Percentiles rank a stretch among this genome's conserved stretches.
Conservation (phyloP, 2,888 invertebrate species). For the Smittia aterrima region DNA sequence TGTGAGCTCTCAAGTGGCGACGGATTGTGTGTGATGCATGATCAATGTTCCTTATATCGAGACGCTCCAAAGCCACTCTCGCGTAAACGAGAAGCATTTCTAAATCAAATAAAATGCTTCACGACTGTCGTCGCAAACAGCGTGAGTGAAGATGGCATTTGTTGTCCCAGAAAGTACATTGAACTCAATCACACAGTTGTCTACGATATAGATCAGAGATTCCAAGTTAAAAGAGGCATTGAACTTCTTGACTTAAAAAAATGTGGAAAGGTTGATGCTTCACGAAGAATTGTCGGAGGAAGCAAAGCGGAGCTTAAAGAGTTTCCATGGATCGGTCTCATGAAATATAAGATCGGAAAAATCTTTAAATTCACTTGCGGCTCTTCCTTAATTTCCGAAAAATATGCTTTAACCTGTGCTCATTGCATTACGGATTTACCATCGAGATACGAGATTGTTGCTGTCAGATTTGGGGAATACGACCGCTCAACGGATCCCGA, state of each 20-base stretch:
- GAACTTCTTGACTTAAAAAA: slow-evolving; percentile 31
- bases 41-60: slow-evolving; percentile 8
- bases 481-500: slow-evolving; percentile 46
- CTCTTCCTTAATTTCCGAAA: slow-evolving; percentile 55
- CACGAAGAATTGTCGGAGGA: slow-evolving; percentile 54
- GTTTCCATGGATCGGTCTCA: slow-evolving; percentile 59
- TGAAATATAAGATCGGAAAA: slow-evolving; percentile 51
- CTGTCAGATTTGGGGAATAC: slow-evolving; percentile 58
- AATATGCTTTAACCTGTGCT: slow-evolving; percentile 58
- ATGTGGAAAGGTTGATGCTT: slow-evolving; percentile 52
- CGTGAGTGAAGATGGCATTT: slow-evolving; percentile 18
- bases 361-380: slow-evolving; percentile 50
- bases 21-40: neutral
- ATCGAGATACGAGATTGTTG: slow-evolving; percentile 44
- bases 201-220: neutral
- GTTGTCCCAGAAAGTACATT: slow-evolving; percentile 25
- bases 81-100: neutral
- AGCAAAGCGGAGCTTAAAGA: slow-evolving; percentile 54
- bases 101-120: neutral
- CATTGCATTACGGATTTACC: slow-evolving; percentile 54
- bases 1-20: neutral
- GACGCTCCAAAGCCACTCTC: slow-evolving; percentile 22
- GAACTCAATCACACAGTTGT: neutral
- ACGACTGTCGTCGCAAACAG: neutral
- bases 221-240: neutral